Percentiles rank a stretch among this genome's conserved stretches.
Evolutionary conservation across 2,113 vertebrate genomes (phyloP).

Genomic region (Microcebus griseorufus): DNA sequence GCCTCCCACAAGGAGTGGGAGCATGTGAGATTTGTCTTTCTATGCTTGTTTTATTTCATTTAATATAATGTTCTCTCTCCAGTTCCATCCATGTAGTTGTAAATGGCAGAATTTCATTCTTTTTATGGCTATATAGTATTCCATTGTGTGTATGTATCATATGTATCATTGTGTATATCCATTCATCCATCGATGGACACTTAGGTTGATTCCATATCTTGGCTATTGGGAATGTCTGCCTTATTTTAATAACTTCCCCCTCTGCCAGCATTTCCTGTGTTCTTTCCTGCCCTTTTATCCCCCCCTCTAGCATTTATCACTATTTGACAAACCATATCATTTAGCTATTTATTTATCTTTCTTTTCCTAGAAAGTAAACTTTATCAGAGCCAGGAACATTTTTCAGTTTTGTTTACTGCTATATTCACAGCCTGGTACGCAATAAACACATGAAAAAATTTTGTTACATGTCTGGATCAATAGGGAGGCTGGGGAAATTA

Average conservation of each 20-base stretch:
- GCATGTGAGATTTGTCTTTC: too few species aligned
- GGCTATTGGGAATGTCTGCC: too few species aligned
- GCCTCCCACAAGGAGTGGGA: too few species aligned
- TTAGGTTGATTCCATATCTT: too few species aligned
- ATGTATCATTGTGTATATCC: too few species aligned
- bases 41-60: too few species aligned
- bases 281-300: background rate
- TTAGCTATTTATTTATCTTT: background rate
- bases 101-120: too few species aligned
- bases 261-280: background rate
- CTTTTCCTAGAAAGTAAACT: background rate
- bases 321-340: background rate
- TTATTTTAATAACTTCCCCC: background rate
- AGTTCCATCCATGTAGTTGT: too few species aligned
- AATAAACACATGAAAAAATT: background rate
- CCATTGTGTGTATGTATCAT: too few species aligned
- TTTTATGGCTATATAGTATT: too few species aligned
- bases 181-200: too few species aligned
- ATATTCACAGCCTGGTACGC: background rate
- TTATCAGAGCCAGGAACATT: background rate
- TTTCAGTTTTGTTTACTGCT: background rate
- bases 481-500: background rate
- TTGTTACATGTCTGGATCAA: slow-evolving; percentile 14
- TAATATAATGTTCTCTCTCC: too few species aligned
- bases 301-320: background rate